phyloP scores from a whole-genome alignment of 2,113 vertebrate species.

The Hylia prasina region DNA sequence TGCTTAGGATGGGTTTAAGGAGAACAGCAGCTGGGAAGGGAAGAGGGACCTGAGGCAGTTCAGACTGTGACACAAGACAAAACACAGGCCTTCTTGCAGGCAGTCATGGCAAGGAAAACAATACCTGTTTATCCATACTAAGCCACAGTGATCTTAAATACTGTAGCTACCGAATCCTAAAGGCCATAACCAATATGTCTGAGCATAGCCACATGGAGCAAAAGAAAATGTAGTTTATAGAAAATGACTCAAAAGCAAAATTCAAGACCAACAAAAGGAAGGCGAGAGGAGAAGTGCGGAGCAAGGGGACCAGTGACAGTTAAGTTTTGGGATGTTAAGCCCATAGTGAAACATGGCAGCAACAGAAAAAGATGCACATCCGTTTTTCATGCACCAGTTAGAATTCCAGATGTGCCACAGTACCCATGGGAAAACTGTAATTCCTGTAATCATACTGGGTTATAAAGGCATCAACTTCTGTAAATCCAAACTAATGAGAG shows the following conservation, averaged over 20 bases:
- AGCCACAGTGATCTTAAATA: neutral
- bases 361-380: neutral
- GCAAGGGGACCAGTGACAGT: neutral
- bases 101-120: neutral
- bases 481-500: neutral
- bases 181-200: neutral
- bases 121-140: neutral
- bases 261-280: neutral
- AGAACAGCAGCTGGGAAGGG: neutral
- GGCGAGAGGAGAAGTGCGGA: accelerated
- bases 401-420: neutral
- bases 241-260: neutral
- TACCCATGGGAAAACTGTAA: neutral
- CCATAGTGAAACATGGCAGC: neutral
- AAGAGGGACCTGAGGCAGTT: neutral
- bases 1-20: neutral
- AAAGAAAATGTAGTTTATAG: neutral
- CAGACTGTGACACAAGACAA: neutral
- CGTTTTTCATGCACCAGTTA: neutral
- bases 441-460: neutral
- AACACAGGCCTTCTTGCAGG: neutral
- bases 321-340: neutral
- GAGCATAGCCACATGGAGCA: neutral
- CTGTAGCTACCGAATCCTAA: neutral
- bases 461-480: neutral